Conservation (phyloP, 2,797 vertebrate genomes). For the Chelon labrosus region DNA sequence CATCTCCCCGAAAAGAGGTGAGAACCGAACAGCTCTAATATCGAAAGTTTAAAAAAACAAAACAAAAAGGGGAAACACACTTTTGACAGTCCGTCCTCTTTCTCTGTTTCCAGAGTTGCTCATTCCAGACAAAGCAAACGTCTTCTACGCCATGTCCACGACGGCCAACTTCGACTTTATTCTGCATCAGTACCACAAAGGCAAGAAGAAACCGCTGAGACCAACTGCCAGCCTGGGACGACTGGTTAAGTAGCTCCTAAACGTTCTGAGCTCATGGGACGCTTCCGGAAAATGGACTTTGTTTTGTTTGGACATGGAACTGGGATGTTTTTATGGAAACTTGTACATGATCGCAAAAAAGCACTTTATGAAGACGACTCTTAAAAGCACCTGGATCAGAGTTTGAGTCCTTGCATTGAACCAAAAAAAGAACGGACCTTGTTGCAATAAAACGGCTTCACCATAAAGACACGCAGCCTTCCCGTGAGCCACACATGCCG, state of each 20-base stretch:
- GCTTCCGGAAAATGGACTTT: no score
- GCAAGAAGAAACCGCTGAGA: conserved; percentile 66
- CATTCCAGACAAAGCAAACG: conserved; percentile 90
- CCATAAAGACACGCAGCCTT: neutral
- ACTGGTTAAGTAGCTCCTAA: conserved; percentile 55
- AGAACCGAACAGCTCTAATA: conserved; percentile 21
- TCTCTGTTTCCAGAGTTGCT: conserved; percentile 82
- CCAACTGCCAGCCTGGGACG: conserved; percentile 64
- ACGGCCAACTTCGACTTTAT: conserved; percentile 86
- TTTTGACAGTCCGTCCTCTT: neutral
- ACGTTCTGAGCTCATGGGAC: neutral
- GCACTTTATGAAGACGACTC: conserved; percentile 72
- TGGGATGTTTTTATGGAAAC: neutral
- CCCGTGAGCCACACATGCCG: neutral
- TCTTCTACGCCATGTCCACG: conserved; percentile 92
- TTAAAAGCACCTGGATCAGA: conserved; percentile 10
- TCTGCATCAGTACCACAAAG: conserved; percentile 73
- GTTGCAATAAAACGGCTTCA: neutral
- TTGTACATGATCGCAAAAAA: conserved; percentile 22
- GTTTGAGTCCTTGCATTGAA: neutral
- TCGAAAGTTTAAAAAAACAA: neutral
- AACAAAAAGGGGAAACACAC: accelerated
- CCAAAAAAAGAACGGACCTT: neutral
- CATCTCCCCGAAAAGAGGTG: conserved; percentile 86
- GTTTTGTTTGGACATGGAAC: no score